phyloP scores from a whole-genome alignment of 1,140 invertebrate species.

The Anagrus nilaparvatae region DNA sequence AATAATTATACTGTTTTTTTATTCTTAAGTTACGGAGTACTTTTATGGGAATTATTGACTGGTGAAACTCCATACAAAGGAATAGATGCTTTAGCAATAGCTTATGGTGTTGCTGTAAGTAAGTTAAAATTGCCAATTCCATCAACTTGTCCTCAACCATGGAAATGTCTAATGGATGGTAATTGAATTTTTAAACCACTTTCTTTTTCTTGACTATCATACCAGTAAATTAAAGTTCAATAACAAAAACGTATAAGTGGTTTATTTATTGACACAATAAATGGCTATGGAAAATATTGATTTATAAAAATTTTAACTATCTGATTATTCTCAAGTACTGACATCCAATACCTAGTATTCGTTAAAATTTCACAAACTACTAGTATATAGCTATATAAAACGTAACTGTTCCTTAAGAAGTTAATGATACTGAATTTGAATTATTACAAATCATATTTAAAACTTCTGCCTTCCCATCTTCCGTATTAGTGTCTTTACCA shows the following conservation, averaged over 20 bases:
- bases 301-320: conserved; percentile 3
- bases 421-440: too few species aligned
- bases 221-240: too few species aligned
- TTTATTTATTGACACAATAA: neutral
- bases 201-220: neutral
- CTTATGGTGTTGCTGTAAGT: conserved; percentile 93
- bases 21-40: conserved; percentile 75
- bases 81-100: conserved; percentile 88
- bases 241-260: conserved; percentile 3
- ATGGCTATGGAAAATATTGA: neutral
- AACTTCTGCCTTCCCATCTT: too few species aligned
- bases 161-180: conserved; percentile 90
- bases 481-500: too few species aligned
- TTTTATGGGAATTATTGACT: conserved; percentile 93
- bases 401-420: too few species aligned
- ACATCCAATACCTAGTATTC: too few species aligned
- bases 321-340: neutral
- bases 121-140: conserved; percentile 93
- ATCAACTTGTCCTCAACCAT: conserved; percentile 82
- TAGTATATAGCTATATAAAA: too few species aligned
- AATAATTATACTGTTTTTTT: too few species aligned
- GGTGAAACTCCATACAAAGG: conserved; percentile 96
- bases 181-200: conserved; percentile 25
- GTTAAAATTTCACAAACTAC: too few species aligned
- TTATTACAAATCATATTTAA: too few species aligned